These are phyloP conservation scores for Podarcis muralis DNA, from an alignment of 2,113 vertebrate species.

Conservation along the genomic window DNA sequence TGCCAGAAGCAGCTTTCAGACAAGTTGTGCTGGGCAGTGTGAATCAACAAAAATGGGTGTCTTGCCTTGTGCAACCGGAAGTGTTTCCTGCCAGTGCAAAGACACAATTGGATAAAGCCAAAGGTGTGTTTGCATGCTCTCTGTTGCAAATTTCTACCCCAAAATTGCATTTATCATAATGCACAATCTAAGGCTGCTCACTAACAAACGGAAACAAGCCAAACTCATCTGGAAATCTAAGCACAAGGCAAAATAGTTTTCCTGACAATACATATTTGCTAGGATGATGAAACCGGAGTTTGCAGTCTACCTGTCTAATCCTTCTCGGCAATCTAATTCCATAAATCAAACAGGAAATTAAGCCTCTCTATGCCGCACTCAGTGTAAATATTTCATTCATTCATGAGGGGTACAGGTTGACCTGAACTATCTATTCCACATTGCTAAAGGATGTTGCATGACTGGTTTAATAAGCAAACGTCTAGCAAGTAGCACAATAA, in stretches of 20 bases:
- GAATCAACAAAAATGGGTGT: neutral
- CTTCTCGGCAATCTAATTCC: conserved; percentile 22
- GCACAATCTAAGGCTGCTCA: conserved; percentile 6
- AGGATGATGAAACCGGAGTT: neutral
- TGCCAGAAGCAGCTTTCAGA: neutral
- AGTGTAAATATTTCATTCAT: conserved; percentile 7
- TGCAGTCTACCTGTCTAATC: conserved; percentile 5
- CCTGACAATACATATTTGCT: neutral
- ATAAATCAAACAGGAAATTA: conserved; percentile 30
- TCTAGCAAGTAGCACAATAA: neutral
- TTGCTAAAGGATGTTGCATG: conserved; percentile 32
- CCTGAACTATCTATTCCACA: conserved; percentile 40
- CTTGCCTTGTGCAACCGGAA: neutral
- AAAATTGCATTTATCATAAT: neutral
- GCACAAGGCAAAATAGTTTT: neutral
- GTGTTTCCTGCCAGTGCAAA: neutral
- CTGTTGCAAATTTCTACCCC: neutral
- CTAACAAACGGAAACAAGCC: neutral
- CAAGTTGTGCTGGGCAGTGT: neutral
- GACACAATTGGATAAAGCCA: neutral
- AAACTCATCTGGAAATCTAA: neutral
- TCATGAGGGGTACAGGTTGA: neutral
- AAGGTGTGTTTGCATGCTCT: neutral
- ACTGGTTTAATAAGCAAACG: conserved; percentile 36
- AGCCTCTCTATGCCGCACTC: conserved; percentile 22